A percentile compares a stretch with the other conserved stretches of the same genome.
phyloP scores from a whole-genome alignment of 2,888 invertebrate genomes.

The Caradrina clavipalpis region DNA sequence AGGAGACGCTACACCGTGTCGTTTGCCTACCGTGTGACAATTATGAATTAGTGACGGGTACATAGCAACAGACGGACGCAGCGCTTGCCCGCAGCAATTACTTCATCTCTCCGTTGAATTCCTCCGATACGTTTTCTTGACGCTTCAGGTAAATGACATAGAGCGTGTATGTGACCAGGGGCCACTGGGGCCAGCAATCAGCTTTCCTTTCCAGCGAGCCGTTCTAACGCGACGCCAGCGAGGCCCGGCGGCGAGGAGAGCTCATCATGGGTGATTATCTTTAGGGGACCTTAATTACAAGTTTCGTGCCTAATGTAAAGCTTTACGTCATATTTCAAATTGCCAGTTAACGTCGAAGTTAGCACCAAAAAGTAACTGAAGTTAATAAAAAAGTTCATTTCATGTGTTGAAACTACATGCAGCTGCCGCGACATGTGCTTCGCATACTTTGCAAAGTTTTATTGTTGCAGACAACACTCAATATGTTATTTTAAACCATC shows the following conservation, averaged over 20 bases:
- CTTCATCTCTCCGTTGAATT: slow-evolving; percentile 39
- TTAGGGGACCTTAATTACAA: slow-evolving; percentile 74
- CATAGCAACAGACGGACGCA: slow-evolving; percentile 15
- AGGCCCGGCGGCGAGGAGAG: slow-evolving; percentile 64
- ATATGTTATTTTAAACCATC: slow-evolving; percentile 60
- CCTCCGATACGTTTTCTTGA: slow-evolving; percentile 26
- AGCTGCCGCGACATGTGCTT: slow-evolving; percentile 46
- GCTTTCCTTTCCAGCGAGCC: slow-evolving; percentile 60
- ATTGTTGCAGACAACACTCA: slow-evolving; percentile 41
- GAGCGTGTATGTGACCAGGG: slow-evolving; percentile 56
- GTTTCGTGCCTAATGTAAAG: slow-evolving; percentile 66
- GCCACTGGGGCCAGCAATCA: slow-evolving; percentile 63
- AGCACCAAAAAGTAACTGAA: background rate
- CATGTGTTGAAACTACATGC: slow-evolving; percentile 8
- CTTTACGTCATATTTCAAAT: slow-evolving; percentile 47
- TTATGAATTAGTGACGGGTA: slow-evolving; percentile 58
- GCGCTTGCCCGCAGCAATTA: slow-evolving; percentile 42
- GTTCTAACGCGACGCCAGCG: slow-evolving; percentile 43
- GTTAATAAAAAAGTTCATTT: background rate
- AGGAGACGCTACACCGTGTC: slow-evolving; percentile 38
- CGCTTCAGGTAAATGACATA: slow-evolving; percentile 56
- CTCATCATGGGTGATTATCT: slow-evolving; percentile 70
- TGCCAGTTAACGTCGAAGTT: slow-evolving; percentile 12
- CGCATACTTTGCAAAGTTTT: slow-evolving; percentile 20
- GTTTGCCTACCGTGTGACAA: slow-evolving; percentile 51